Base-by-base conservation (phyloP, 2,113 vertebrate genomes). In the Neotoma lepida region DNA sequence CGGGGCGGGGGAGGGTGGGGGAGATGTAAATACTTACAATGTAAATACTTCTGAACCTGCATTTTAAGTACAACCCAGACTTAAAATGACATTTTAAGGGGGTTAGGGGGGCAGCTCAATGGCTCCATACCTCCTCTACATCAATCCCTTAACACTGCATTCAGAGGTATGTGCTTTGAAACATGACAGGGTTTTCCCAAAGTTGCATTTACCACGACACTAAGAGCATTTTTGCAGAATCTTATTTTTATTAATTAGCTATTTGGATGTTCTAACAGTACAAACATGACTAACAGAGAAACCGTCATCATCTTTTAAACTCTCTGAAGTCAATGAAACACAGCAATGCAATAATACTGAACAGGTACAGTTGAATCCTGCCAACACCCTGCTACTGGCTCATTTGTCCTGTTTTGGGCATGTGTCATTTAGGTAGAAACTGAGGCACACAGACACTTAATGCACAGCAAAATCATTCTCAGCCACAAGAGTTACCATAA, bases 211-310 rank as follows among this genome's bases (percentile, higher is more conserved):
- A 89, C 71, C 58, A 61, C 71, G 86, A 94, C 7, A 51, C 2
- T 6, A 80, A 54, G 54, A 77, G 33, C 54, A 91, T 86, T 93
- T 92, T 15, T 89, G 64, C 10, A 94, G 74, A 54, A 77, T 46
- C 54, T 97, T 92, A 86, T 84, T 96, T 96, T 94, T 68, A 86
- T 54, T 91, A 76, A 89, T 89, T 76, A 96, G 70, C 35, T 82
- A 95, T 90, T 28, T 90, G 58, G 61, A 86, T 88, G 85, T 44
- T 88, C 82, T 92, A 93, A 80, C 74, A 94, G n/a, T 70, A 10
- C 30, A 93, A 95, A 94, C 80, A 91, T 54, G 54, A 82, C 33
- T 12, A 92, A 94, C 30, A 51, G 94, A 89, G 33, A 86, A 46
- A 90, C 26, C 66, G 71, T 88, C 78, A 66, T 78, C 73, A 94